These are phyloP conservation scores for Miniopterus natalensis DNA, from an alignment of 2,113 vertebrate genomes.

Conservation along the genomic window DNA sequence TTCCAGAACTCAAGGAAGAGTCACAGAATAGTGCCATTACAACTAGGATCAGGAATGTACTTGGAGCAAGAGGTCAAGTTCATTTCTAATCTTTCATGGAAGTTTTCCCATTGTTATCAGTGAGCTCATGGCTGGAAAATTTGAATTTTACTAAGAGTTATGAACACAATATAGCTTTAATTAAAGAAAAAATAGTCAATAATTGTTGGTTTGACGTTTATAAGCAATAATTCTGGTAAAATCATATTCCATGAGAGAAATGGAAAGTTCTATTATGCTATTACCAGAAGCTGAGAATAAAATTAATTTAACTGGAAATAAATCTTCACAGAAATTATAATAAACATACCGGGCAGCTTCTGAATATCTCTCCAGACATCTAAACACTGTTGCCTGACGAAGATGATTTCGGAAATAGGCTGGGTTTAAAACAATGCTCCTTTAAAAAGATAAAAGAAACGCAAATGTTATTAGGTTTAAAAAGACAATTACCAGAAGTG, in stretches of 20 bases:
- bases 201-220: slow-evolving; percentile 81
- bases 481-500: slow-evolving; percentile 68
- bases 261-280: slow-evolving; percentile 75
- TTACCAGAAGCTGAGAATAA: slow-evolving; percentile 83
- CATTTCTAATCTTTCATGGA: slow-evolving; percentile 60
- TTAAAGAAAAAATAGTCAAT: slow-evolving; percentile 83
- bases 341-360: slow-evolving; percentile 89
- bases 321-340: slow-evolving; percentile 74
- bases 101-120: slow-evolving; percentile 64
- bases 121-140: slow-evolving; percentile 77
- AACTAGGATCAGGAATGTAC: not conserved
- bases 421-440: slow-evolving; percentile 89
- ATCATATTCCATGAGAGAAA: slow-evolving; percentile 80
- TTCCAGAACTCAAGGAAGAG: slow-evolving; percentile 35
- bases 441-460: slow-evolving; percentile 83
- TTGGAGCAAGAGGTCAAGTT: slow-evolving; percentile 58
- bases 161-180: slow-evolving; percentile 73
- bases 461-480: slow-evolving; percentile 65
- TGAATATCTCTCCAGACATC: slow-evolving; percentile 88
- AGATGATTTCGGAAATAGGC: slow-evolving; percentile 90
- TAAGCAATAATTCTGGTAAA: slow-evolving; percentile 80
- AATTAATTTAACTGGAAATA: slow-evolving; percentile 82
- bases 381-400: slow-evolving; percentile 87
- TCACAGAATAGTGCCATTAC: slow-evolving; percentile 32
- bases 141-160: slow-evolving; percentile 75